Base-by-base conservation (phyloP, 2,797 vertebrate genomes). In the Limnodromus scolopaceus region DNA sequence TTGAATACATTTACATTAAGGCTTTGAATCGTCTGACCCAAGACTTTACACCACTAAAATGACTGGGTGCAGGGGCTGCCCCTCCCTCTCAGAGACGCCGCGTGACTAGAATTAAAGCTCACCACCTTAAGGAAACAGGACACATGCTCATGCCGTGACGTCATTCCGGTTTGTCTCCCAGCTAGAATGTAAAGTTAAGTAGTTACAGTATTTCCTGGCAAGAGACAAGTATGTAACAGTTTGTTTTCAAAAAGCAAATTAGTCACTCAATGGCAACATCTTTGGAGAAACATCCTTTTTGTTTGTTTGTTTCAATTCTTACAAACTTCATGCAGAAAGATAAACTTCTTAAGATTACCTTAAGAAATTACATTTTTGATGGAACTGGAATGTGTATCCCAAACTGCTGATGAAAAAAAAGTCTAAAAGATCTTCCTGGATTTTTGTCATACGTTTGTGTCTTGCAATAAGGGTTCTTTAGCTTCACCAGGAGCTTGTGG, bases 401-500 rank as follows among this genome's bases (percentile, higher is more conserved):
- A 96, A 96, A 97, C 97, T 76, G 92, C 89, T 96, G 95, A 84
- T 93, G 94, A 87, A 91, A 91, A 87, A 87, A 60, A 55, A 94
- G 94, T 92, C 53, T 85, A 41, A 63, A 91, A 39, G 13, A 28
- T 87, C 66, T 82, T 95, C 88, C 93, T 84, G 74, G 82, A 58
- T 64, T 74, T 65, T 14, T 54, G 74, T 99, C 98, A 99, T 98
- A 99, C 99, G 2, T 98, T 99, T 74, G 98, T 98, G 92, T 99
- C 99, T 96, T 99, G 99, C 84, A 99, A 81, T 61, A 99, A 96
- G 9, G 99, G 99, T 94, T 99, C 99, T 96, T 99, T 99, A 97
- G 98, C 98, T 95, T 99, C 99, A 16, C 98, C 98, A 0, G 98
- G 98, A 22, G 98, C 98, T 64, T 99, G 99, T 10, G 98, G 98